Percentiles rank a stretch among this genome's conserved stretches.
These are phyloP conservation scores for Drosophila testacea DNA, from an alignment of 2,888 invertebrate species.

Conservation along the genomic window DNA sequence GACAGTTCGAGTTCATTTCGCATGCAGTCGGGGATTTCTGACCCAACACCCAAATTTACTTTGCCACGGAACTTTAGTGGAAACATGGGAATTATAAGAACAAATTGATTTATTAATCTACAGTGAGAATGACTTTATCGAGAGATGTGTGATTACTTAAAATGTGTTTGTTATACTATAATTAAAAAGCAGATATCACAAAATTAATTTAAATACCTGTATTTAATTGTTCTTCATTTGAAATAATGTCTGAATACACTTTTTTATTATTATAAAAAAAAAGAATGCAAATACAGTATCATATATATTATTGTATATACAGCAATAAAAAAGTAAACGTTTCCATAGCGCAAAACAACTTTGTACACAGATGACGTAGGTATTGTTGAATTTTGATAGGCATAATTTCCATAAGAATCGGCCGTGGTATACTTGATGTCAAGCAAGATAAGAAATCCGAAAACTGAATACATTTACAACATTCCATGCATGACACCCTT, in stretches of 20 bases:
- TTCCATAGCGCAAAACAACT: constrained; percentile 2
- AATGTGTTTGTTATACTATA: constrained; percentile 23
- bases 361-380: constrained; percentile 7
- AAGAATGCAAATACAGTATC: constrained; percentile 1
- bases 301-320: background rate
- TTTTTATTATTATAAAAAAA: background rate
- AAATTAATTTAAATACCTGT: constrained; percentile 9
- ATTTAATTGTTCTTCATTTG: constrained; percentile 11
- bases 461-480: background rate
- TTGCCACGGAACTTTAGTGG: constrained; percentile 80
- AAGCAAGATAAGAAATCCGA: background rate
- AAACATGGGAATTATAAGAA: background rate
- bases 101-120: background rate
- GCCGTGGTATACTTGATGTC: background rate
- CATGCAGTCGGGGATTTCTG: constrained; percentile 85
- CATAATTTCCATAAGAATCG: constrained; percentile 14
- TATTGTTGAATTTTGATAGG: background rate
- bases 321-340: background rate
- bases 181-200: constrained; percentile 25
- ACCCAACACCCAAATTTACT: constrained; percentile 81
- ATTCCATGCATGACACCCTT: background rate
- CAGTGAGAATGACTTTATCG: background rate
- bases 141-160: constrained; percentile 5
- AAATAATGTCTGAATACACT: constrained; percentile 1
- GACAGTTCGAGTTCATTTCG: constrained; percentile 86